These are phyloP conservation scores for Brachynemurus nebulosus DNA, from an alignment of 2,888 invertebrate species.

Conservation along the genomic window DNA sequence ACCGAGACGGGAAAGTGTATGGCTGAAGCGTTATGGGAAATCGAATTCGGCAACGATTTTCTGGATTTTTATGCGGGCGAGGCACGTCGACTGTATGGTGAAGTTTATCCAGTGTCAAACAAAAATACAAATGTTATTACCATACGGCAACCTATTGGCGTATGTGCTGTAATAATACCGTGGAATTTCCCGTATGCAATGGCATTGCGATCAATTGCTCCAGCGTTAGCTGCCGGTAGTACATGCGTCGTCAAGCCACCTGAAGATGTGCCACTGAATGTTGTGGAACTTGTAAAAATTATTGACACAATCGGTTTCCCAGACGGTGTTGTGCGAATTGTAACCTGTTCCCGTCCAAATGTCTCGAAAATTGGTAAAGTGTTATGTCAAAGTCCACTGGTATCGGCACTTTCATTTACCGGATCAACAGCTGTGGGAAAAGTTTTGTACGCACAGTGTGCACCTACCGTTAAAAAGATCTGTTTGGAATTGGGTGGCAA, in stretches of 20 bases:
- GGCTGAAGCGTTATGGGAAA: conserved; percentile 66
- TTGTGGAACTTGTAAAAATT: neutral
- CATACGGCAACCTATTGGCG: conserved; percentile 71
- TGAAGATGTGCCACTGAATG: neutral
- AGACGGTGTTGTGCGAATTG: neutral
- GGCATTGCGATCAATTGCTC: conserved; percentile 85
- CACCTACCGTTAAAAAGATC: conserved; percentile 68
- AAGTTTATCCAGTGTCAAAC: conserved; percentile 52
- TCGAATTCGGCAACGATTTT: conserved; percentile 72
- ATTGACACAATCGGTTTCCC: neutral
- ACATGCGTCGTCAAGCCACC: neutral
- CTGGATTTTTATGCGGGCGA: conserved; percentile 89
- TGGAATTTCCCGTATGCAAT: conserved; percentile 87
- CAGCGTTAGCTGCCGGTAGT: conserved; percentile 52
- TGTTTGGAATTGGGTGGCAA: conserved; percentile 86
- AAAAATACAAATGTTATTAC: conserved; percentile 56
- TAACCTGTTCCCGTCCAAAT: conserved; percentile 25
- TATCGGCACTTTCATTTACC: conserved; percentile 81
- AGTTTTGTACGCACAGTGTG: conserved; percentile 61
- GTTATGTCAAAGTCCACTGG: conserved; percentile 63
- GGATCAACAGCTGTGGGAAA: conserved; percentile 80
- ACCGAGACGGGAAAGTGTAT: conserved; percentile 76
- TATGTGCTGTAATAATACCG: conserved; percentile 80
- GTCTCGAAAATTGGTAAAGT: conserved; percentile 62
- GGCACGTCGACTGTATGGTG: conserved; percentile 63